Percentiles rank a stretch among this genome's conserved stretches.
Evolutionary conservation across 2,113 vertebrate species (phyloP).

Genomic region (Alexandromys fortis): DNA sequence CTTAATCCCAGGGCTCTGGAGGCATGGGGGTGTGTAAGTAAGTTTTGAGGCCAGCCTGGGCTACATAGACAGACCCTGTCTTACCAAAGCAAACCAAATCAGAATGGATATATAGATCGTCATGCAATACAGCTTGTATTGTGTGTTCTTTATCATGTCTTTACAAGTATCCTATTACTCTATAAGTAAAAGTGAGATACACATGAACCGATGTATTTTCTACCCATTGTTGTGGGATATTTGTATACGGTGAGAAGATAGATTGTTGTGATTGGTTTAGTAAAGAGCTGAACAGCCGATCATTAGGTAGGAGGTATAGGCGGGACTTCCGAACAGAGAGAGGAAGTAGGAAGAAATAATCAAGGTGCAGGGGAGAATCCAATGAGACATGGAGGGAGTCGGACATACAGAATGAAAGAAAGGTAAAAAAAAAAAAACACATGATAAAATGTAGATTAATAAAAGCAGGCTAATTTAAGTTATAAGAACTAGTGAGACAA

Average conservation of each 20-base stretch:
- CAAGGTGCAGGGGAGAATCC: neutral
- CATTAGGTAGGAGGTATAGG: neutral
- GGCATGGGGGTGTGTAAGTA: neutral
- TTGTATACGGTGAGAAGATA: neutral
- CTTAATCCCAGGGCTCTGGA: neutral
- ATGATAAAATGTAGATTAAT: neutral
- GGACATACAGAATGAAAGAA: neutral
- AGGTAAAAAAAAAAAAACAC: neutral
- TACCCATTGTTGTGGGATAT: neutral
- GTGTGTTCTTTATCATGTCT: neutral
- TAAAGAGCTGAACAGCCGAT: neutral
- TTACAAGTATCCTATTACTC: neutral
- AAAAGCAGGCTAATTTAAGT: neutral
- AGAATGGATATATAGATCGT: neutral
- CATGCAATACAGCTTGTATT: accelerated
- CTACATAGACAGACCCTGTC: neutral
- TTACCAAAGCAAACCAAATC: neutral
- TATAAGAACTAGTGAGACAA: neutral
- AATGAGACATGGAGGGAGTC: neutral
- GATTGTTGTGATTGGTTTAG: neutral
- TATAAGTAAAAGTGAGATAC: neutral
- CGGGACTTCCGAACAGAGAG: too few relatives aligned
- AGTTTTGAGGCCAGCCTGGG: neutral
- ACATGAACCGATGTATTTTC: neutral
- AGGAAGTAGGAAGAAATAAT: neutral